phyloP scores from a whole-genome alignment of 2,113 vertebrate species.

The Phoxinus phoxinus region DNA sequence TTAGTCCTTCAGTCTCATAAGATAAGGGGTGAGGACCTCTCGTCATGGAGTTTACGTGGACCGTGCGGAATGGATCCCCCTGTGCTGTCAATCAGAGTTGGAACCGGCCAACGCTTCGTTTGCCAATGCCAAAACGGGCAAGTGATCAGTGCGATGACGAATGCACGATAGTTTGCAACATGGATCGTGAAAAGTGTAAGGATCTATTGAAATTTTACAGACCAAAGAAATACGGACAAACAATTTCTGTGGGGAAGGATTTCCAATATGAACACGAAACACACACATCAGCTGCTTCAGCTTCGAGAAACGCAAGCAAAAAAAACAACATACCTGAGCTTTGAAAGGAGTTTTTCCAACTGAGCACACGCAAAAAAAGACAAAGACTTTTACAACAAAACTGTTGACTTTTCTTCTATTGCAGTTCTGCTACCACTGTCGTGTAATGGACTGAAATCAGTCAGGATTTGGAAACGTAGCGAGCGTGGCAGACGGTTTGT shows the following conservation, averaged over 20 bases:
- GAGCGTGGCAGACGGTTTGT: conserved; percentile 82
- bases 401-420: conserved; percentile 76
- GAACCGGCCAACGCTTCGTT: neutral
- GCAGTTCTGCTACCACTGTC: conserved; percentile 78
- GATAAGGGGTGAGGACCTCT: conserved; percentile 39
- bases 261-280: conserved; percentile 54
- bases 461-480: conserved; percentile 80
- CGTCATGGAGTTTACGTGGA: conserved; percentile 18
- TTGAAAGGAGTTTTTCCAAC: conserved; percentile 53
- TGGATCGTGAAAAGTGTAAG: neutral
- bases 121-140: neutral
- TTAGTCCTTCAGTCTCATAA: conserved; percentile 40
- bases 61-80: conserved; percentile 49
- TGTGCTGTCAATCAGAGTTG: conserved; percentile 16
- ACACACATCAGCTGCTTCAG: conserved; percentile 38
- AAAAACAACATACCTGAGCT: conserved; percentile 47
- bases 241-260: conserved; percentile 21
- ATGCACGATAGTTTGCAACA: neutral
- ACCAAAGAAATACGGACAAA: conserved; percentile 86
- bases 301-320: conserved; percentile 19
- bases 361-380: conserved; percentile 63
- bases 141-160: neutral
- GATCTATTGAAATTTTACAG: conserved; percentile 83
- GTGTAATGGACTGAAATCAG: conserved; percentile 70
- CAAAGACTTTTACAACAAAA: conserved; percentile 48